Conservation (phyloP, 2,888 invertebrate genomes). For the Conus canariensis region DNA sequence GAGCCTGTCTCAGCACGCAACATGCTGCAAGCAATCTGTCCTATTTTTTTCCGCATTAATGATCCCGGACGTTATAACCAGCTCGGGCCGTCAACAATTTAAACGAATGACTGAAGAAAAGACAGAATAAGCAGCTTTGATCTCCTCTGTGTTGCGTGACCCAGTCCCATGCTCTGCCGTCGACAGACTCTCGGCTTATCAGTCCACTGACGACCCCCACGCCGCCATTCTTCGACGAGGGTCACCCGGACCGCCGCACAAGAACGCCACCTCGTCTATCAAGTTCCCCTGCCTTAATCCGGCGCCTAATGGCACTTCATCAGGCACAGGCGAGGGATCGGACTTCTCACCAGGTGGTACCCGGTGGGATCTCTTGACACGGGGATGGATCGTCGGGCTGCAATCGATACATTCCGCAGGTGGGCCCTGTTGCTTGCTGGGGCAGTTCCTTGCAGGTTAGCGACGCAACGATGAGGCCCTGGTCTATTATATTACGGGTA, state of each 20-base stretch:
- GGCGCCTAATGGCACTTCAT: slow-evolving; percentile 9
- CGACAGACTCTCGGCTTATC: background rate
- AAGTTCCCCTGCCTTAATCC: slow-evolving; percentile 3
- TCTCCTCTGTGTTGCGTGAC: background rate
- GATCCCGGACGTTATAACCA: too few relatives aligned
- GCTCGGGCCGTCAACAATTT: too few relatives aligned
- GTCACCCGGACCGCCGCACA: too few relatives aligned
- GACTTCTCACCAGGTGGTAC: background rate
- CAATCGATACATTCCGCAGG: slow-evolving; percentile 20
- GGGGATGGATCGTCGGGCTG: background rate
- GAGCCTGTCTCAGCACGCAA: too few relatives aligned
- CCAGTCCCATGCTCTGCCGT: background rate
- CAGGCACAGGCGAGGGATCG: slow-evolving; percentile 1
- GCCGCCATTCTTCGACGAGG: background rate
- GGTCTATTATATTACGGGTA: too few relatives aligned
- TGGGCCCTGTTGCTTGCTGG: background rate
- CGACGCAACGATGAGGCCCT: background rate
- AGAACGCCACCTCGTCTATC: background rate
- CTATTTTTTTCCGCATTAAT: too few relatives aligned
- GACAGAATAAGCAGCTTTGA: background rate
- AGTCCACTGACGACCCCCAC: background rate
- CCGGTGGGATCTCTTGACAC: background rate
- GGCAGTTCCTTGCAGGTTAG: background rate
- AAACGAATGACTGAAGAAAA: too few relatives aligned
- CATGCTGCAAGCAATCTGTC: too few relatives aligned